Evolutionary conservation across 2,113 vertebrate species (phyloP).

Genomic region (Meleagris gallopavo): DNA sequence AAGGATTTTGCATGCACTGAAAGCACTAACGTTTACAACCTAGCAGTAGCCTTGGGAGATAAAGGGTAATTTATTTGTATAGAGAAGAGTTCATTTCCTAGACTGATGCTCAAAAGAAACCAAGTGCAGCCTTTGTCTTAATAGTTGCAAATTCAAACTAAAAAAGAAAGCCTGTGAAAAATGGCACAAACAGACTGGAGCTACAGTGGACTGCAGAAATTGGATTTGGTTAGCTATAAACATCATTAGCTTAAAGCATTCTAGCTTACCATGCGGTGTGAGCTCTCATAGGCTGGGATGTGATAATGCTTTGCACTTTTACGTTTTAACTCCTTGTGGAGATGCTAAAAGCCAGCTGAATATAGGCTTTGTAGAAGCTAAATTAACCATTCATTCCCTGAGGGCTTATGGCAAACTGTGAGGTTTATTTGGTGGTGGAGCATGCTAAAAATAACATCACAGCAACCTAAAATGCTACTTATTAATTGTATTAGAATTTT

Average conservation of each 20-base stretch:
- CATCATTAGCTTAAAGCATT: constrained; percentile 75
- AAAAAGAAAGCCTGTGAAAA: constrained; percentile 75
- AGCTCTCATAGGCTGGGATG: constrained; percentile 62
- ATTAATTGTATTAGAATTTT: background rate
- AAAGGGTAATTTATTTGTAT: constrained; percentile 71
- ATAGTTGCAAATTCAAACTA: constrained; percentile 69
- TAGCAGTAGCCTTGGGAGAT: constrained; percentile 37
- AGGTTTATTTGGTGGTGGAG: constrained; percentile 46
- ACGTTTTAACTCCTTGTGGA: constrained; percentile 75
- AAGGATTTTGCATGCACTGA: constrained; percentile 52
- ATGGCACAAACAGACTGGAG: constrained; percentile 62
- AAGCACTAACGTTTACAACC: constrained; percentile 53
- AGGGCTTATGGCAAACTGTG: constrained; percentile 47
- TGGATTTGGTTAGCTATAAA: constrained; percentile 77
- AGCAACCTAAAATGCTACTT: background rate
- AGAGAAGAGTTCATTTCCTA: constrained; percentile 69
- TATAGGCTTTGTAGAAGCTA: constrained; percentile 51
- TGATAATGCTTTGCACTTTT: constrained; percentile 67
- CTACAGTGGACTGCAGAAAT: constrained; percentile 69
- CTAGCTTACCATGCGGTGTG: constrained; percentile 61
- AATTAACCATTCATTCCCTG: constrained; percentile 49
- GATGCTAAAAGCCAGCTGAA: constrained; percentile 62
- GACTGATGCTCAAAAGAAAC: constrained; percentile 68
- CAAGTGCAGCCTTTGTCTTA: constrained; percentile 50
- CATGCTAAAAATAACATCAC: background rate